A percentile compares a stretch with the other conserved stretches of the same genome.
Conservation (phyloP, 1,140 invertebrate species). For the Ostrea edulis region DNA sequence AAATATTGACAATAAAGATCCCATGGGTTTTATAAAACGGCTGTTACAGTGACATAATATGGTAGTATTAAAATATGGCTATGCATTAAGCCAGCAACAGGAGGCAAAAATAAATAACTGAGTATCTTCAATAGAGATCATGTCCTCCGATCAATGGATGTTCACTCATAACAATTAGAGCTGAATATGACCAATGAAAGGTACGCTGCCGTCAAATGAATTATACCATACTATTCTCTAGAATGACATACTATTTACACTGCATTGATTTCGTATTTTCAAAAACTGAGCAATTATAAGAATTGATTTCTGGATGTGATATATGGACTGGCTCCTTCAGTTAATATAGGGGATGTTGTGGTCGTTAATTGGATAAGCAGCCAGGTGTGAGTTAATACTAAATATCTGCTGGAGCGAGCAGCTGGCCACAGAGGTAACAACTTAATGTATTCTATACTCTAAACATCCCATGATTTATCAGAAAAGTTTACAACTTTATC, state of each 20-base stretch:
- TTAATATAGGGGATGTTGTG: neutral
- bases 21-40: neutral
- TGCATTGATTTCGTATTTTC: slow-evolving; percentile 18
- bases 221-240: neutral
- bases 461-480: neutral
- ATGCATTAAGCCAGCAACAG: slow-evolving; percentile 10
- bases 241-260: neutral
- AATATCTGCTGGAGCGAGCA: neutral
- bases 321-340: neutral
- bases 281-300: slow-evolving; percentile 10
- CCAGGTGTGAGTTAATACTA: neutral
- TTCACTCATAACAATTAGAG: neutral
- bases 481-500: neutral
- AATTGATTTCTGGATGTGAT: neutral
- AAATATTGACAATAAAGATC: slow-evolving; percentile 18
- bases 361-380: slow-evolving; percentile 10
- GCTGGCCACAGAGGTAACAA: neutral
- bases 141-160: neutral
- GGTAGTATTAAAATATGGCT: neutral
- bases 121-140: neutral
- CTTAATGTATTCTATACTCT: slow-evolving; percentile 1
- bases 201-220: neutral
- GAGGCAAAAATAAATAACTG: neutral
- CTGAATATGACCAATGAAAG: neutral
- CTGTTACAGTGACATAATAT: slow-evolving; percentile 1